Percentiles rank a stretch among this genome's conserved stretches.
Conservation (phyloP, 2,113 vertebrate genomes). For the Tragulus kanchil region DNA sequence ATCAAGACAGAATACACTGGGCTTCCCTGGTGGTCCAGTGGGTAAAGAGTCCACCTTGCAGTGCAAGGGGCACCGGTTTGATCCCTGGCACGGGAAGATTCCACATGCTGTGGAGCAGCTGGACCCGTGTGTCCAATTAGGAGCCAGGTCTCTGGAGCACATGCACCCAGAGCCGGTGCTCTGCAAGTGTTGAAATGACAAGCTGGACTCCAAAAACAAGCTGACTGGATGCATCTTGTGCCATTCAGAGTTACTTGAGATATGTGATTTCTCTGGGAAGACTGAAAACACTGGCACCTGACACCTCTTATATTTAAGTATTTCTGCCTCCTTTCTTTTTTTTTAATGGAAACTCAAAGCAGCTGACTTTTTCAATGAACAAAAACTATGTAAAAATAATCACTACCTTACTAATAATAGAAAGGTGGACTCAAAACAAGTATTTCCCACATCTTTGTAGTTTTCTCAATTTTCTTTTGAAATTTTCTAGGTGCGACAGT, state of each 20-base stretch:
- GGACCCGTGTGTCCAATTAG: too few species aligned
- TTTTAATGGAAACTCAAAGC: not conserved
- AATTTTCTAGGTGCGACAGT: constrained; percentile 51
- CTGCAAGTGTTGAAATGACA: too few species aligned
- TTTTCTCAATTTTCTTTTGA: constrained; percentile 9
- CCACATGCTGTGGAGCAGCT: too few species aligned
- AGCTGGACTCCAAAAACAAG: too few species aligned
- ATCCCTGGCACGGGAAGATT: too few species aligned
- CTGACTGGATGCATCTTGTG: not conserved
- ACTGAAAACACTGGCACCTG: not conserved
- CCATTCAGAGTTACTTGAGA: not conserved
- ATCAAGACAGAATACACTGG: not conserved
- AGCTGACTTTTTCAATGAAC: not conserved
- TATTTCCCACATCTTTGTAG: not conserved
- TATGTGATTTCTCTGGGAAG: not conserved
- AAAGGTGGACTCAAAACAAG: not conserved
- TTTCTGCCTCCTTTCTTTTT: not conserved
- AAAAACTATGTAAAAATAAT: not conserved
- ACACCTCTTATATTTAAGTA: not conserved
- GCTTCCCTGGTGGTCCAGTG: too few species aligned
- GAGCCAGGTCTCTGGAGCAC: too few species aligned
- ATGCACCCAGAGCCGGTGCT: too few species aligned
- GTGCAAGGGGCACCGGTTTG: too few species aligned
- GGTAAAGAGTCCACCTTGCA: too few species aligned
- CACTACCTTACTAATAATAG: not conserved